Conservation (phyloP, 2,113 vertebrate genomes). For the Sminthopsis crassicaudata region DNA sequence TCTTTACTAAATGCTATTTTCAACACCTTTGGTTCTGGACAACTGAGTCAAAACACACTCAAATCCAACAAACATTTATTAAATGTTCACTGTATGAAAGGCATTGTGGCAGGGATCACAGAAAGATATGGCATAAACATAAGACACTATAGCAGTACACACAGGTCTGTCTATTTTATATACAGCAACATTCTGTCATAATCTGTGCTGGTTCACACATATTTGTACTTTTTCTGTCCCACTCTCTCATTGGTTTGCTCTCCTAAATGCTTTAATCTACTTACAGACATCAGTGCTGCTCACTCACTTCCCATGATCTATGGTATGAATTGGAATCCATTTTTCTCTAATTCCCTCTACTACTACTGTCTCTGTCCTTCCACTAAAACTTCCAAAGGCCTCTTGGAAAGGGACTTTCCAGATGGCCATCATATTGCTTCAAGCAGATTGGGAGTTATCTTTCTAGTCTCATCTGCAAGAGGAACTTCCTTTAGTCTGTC, state of each 20-base stretch:
- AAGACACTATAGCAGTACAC: background rate
- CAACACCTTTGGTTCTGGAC: background rate
- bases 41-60: background rate
- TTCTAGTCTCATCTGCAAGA: background rate
- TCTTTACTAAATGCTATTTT: background rate
- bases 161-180: background rate
- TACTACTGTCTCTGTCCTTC: background rate
- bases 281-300: background rate
- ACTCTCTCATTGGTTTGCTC: background rate
- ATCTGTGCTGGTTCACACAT: background rate
- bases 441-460: background rate
- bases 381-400: background rate
- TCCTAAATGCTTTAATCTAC: background rate
- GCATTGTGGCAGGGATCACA: background rate
- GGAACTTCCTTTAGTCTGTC: background rate
- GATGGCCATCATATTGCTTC: background rate
- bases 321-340: background rate
- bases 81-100: background rate
- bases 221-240: background rate
- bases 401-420: background rate
- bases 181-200: background rate
- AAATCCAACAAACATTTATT: background rate
- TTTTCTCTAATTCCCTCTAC: background rate
- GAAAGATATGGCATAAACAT: background rate
- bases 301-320: background rate